Percentiles rank a stretch among this genome's conserved stretches.
These are phyloP conservation scores for Argynnis bischoffii DNA, from an alignment of 2,888 invertebrate genomes.

Conservation along the genomic window DNA sequence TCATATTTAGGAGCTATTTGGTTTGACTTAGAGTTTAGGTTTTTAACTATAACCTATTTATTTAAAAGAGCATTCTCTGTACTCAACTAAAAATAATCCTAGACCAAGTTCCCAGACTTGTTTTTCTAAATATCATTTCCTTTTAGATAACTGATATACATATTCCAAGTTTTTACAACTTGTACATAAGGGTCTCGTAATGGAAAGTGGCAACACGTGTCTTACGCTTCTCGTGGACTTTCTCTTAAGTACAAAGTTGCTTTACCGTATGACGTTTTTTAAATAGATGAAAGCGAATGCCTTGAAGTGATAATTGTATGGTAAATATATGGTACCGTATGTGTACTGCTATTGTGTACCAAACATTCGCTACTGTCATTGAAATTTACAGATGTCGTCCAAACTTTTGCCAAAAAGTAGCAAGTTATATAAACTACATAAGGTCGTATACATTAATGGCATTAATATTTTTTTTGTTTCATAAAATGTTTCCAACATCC, in stretches of 20 bases:
- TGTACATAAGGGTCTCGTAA: constrained; percentile 22
- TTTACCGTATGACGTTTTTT: constrained; percentile 22
- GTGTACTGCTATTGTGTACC: background rate
- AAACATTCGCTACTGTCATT: too few species aligned
- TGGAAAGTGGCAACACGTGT: constrained; percentile 31
- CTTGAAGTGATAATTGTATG: background rate
- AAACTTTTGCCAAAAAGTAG: too few species aligned
- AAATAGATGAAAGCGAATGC: constrained; percentile 10
- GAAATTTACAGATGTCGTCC: too few species aligned
- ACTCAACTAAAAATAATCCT: too few species aligned
- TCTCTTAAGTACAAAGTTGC: constrained; percentile 30
- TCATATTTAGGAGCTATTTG: too few species aligned
- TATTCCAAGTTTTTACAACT: constrained; percentile 14
- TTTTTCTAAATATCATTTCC: background rate
- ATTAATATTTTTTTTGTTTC: too few species aligned
- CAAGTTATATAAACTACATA: too few species aligned
- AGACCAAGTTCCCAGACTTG: background rate
- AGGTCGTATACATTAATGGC: too few species aligned
- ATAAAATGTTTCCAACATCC: too few species aligned
- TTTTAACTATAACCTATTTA: too few species aligned
- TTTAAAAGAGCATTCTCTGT: too few species aligned
- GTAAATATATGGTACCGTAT: background rate
- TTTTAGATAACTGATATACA: constrained; percentile 7
- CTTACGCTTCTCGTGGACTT: constrained; percentile 24
- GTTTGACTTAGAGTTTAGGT: too few species aligned